A percentile compares a stretch with the other conserved stretches of the same genome.
These are phyloP conservation scores for Lindbergichthys nudifrons DNA, from an alignment of 2,797 vertebrate species.

Conservation along the genomic window DNA sequence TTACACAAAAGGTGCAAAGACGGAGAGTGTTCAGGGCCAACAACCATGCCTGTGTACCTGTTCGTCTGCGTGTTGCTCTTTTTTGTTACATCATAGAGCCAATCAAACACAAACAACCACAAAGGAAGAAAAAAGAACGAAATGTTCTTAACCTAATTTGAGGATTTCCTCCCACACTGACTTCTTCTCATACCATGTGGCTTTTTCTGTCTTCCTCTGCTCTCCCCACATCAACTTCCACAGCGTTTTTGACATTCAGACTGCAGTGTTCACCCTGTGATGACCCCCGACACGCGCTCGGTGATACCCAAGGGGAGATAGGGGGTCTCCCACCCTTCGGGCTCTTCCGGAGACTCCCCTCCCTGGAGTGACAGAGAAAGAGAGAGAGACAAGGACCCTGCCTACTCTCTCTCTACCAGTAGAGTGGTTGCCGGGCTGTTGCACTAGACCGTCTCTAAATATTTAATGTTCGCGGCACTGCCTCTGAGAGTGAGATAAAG, in stretches of 20 bases:
- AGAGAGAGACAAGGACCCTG: not conserved
- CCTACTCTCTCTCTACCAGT: slow-evolving; percentile 21
- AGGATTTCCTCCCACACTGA: slow-evolving; percentile 59
- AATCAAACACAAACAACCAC: slow-evolving; percentile 36
- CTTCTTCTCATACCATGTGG: slow-evolving; percentile 35
- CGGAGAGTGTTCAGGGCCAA: slow-evolving; percentile 18
- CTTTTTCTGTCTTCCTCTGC: slow-evolving; percentile 41
- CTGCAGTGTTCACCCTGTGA: slow-evolving; percentile 38
- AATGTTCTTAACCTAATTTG: slow-evolving; percentile 55
- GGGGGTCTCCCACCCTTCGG: slow-evolving; percentile 51
- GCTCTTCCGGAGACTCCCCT: slow-evolving; percentile 53
- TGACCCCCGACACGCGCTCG: slow-evolving; percentile 49
- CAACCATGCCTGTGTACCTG: slow-evolving; percentile 1
- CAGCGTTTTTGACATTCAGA: slow-evolving; percentile 59
- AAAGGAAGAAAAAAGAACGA: slow-evolving; percentile 13
- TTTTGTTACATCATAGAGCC: slow-evolving; percentile 37
- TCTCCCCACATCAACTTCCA: slow-evolving; percentile 32
- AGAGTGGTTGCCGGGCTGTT: slow-evolving; percentile 73
- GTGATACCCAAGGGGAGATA: slow-evolving; percentile 33
- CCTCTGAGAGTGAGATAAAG: slow-evolving; percentile 74
- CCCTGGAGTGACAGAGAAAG: slow-evolving; percentile 28
- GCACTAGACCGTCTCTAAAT: slow-evolving; percentile 82
- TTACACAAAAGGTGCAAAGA: slow-evolving; percentile 56
- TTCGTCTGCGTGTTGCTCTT: slow-evolving; percentile 4
- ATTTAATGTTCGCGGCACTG: slow-evolving; percentile 79